These are phyloP conservation scores for Diarsia brunnea DNA, from an alignment of 2,888 invertebrate species.

Conservation along the genomic window DNA sequence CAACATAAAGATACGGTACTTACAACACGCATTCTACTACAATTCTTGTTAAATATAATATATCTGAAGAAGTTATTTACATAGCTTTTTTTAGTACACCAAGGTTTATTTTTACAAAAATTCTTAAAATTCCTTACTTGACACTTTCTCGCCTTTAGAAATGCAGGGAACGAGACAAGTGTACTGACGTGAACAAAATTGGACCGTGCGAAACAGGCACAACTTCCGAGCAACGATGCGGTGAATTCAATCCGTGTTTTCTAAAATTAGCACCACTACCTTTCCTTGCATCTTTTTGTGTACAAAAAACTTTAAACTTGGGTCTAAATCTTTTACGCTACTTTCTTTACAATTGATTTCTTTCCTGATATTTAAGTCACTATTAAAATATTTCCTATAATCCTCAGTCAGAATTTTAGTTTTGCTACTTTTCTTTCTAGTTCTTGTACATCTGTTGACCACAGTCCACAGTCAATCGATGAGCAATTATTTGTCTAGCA, in stretches of 20 bases:
- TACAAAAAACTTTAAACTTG: not conserved
- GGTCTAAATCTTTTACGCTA: not conserved
- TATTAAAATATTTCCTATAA: not conserved
- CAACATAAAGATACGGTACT: not conserved
- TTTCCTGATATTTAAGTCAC: not conserved
- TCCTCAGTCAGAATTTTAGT: not conserved
- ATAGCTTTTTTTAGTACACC: not conserved
- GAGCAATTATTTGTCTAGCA: constrained; percentile 76
- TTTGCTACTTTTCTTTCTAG: constrained; percentile 33
- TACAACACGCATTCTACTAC: not conserved
- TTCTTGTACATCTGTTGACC: constrained; percentile 44
- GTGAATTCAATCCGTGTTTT: constrained; percentile 30
- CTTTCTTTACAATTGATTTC: not conserved
- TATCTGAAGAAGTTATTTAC: not conserved
- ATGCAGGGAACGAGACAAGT: constrained; percentile 36
- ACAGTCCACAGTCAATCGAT: constrained; percentile 68
- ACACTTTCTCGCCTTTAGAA: constrained; percentile 34
- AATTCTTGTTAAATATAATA: constrained; percentile 1
- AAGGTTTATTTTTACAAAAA: constrained; percentile 17
- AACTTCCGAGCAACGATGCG: constrained; percentile 11
- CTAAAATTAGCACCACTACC: constrained; percentile 30
- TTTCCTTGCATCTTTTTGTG: constrained; percentile 4
- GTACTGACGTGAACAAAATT: constrained; percentile 49
- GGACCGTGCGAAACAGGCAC: constrained; percentile 46
- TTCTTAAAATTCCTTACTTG: constrained; percentile 30